Evolutionary conservation across 2,888 invertebrate species (phyloP), one percentile per base, ranked within the genome.

Genomic region (Drosophila emarginata): DNA sequence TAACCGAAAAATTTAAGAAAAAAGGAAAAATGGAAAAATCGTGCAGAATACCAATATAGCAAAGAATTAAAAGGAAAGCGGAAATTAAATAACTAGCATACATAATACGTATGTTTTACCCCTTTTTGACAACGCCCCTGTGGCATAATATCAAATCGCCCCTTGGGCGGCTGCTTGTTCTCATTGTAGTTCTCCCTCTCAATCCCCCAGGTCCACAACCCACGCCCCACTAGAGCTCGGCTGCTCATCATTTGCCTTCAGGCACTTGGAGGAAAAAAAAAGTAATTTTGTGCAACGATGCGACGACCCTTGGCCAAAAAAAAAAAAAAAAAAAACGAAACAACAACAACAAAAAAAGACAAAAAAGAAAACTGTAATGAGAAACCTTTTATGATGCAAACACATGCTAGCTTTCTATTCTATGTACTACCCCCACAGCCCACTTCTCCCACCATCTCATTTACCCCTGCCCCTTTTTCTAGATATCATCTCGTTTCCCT

Each of bases 231-330:
- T 63, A 5, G 21, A 53, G n/a, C 21, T 40, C 50, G 1, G 12
- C 45, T 36, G 21, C 28, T 36, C 59, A 61, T 32, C 50, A 63
- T 40, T 52, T 53, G 52, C 64, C 23, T 21, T 54, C 54, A 39
- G 64, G 70, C 53, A 60, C 51, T 57, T 57, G 56, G 53, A 40
- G 59, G 39, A 54, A 62, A 67, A 80, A 78, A 45, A 66, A 81
- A 81, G 82, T 85, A 81, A 85, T 81, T 85, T 81, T 81, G 81
- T 81, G 81, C 81, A 81, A 85, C 81, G 85, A 81, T 81, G 85
- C 81, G 85, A 85, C 81, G 85, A 81, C 81, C 85, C 81, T 85
- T 81, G 81, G 82, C 85, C 85, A 81, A 84, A 84, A 67, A 56
- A 40, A 52, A 64, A 57, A 54, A 32, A 54, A 40, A 54, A 40